Evolutionary conservation across 2,113 vertebrate genomes (phyloP).

Genomic region (Cyprinodon variegatus): DNA sequence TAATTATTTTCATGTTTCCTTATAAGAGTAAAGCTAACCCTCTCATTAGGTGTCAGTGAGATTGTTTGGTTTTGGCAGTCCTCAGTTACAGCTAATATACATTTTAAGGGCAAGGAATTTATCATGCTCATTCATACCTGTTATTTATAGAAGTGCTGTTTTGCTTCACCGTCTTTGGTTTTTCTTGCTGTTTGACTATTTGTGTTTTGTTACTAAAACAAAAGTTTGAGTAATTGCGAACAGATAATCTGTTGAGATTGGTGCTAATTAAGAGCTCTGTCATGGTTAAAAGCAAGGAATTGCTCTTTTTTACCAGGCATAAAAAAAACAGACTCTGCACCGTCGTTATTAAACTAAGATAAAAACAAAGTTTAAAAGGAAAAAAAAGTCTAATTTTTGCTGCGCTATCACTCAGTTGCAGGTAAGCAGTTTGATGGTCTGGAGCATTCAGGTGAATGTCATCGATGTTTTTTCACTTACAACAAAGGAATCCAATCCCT

Average conservation of each 20-base stretch:
- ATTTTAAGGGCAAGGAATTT: not conserved
- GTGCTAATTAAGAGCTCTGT: not conserved
- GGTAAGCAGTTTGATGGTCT: not conserved
- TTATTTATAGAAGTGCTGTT: not conserved
- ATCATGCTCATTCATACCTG: not conserved
- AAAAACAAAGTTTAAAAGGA: not conserved
- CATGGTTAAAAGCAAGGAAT: not conserved
- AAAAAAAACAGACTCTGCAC: not conserved
- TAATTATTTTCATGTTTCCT: constrained; percentile 45
- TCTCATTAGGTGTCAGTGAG: not conserved
- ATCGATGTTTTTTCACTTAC: too few species aligned
- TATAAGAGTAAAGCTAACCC: constrained; percentile 9
- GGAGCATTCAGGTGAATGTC: not conserved
- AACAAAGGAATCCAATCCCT: too few species aligned
- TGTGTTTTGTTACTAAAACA: not conserved
- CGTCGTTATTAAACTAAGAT: not conserved
- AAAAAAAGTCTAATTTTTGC: not conserved
- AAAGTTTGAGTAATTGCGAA: not conserved
- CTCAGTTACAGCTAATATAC: constrained; percentile 15
- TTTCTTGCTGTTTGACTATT: not conserved
- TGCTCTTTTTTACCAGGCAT: not conserved
- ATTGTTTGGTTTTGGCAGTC: constrained; percentile 6
- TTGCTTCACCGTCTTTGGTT: not conserved
- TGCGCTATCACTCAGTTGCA: not conserved
- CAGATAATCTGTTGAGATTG: not conserved